Evolutionary conservation across 1,140 invertebrate genomes (phyloP), one percentile per base, ranked within the genome.

Genomic region (Cecropterus lyciades): DNA sequence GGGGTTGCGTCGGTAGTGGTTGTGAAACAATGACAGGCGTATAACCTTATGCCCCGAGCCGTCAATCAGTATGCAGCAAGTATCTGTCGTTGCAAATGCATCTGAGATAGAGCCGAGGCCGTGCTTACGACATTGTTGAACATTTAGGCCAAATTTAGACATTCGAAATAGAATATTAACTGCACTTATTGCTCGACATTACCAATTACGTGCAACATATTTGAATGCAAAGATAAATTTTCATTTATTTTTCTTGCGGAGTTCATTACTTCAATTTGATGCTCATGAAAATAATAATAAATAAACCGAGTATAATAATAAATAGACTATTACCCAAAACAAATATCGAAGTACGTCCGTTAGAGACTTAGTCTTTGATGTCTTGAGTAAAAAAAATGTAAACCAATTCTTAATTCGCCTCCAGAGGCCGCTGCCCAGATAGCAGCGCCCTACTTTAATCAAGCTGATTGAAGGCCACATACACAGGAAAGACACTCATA

Each of bases 61-160:
- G 17, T 45, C 55, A 52, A 62, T 65, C 27, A 65, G 52, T 57
- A 56, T 59, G 56, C 56, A 33, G 13, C 42, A 7, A 48, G 56
- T 46, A 45, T 59, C 43, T 27, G 15, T 40, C 14, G 43, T 24
- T 59, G 56, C 56, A 59, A 59, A 14, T 59, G 56, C 56, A 48
- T 33, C 24, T 59, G 14, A 59, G 24, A 20, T 59, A 33, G 55
- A 57, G 40, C 5, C 55, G 40, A 57, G 55, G 55, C 42, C 42
- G 42, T 24, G 4, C 1, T 57, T 57, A 30, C 55, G 13, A 57
- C 40, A 57, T 14, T 27, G 17, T 24, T 45, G 13, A 27, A 57
- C 45, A 57, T 57, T 57, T 57, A 57, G 55, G 40, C 17, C 55
- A 30, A 27, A 56, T 55, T 43, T 30, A 43, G 4, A 55, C 16